A percentile compares a stretch with the other conserved stretches of the same genome.
Conservation (phyloP, 2,888 invertebrate genomes). For the Megamerina dolium region DNA sequence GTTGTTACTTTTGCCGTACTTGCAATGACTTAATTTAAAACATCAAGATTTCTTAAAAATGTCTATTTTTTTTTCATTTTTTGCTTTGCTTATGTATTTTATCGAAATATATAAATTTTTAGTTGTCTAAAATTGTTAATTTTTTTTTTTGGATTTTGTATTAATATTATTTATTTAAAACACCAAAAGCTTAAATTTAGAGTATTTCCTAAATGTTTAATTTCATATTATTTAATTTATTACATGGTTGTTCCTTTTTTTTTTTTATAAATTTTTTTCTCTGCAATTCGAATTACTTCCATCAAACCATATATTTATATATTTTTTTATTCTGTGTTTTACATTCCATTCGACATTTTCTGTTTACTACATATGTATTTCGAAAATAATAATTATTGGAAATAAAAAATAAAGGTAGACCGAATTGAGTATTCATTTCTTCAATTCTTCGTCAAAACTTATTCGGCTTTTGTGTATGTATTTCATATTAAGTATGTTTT, state of each 20-base stretch:
- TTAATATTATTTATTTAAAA: slow-evolving; percentile 35
- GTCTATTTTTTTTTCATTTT: slow-evolving; percentile 26
- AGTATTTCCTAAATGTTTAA: slow-evolving; percentile 2
- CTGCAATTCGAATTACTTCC: slow-evolving; percentile 16
- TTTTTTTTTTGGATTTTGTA: slow-evolving; percentile 25
- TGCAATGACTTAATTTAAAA: too few relatives aligned
- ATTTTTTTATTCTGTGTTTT: too few relatives aligned
- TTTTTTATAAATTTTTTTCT: slow-evolving; percentile 31
- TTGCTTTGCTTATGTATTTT: slow-evolving; percentile 19
- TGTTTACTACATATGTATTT: too few relatives aligned
- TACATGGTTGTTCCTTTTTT: slow-evolving; percentile 32
- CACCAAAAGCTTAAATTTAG: slow-evolving; percentile 50
- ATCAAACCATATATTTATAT: too few relatives aligned
- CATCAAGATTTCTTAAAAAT: slow-evolving; percentile 42
- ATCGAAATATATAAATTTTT: slow-evolving; percentile 38
- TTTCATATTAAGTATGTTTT: too few relatives aligned
- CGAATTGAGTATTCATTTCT: too few relatives aligned
- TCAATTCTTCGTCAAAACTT: too few relatives aligned
- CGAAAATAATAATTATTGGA: too few relatives aligned
- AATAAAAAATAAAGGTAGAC: too few relatives aligned
- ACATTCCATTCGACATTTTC: too few relatives aligned
- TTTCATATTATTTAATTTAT: slow-evolving; percentile 14
- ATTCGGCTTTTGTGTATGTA: too few relatives aligned
- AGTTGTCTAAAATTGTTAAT: slow-evolving; percentile 31
- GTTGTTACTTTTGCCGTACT: too few relatives aligned